Evolutionary conservation across 2,797 vertebrate species (phyloP).

Genomic region (Kryptolebias ocellatus): DNA sequence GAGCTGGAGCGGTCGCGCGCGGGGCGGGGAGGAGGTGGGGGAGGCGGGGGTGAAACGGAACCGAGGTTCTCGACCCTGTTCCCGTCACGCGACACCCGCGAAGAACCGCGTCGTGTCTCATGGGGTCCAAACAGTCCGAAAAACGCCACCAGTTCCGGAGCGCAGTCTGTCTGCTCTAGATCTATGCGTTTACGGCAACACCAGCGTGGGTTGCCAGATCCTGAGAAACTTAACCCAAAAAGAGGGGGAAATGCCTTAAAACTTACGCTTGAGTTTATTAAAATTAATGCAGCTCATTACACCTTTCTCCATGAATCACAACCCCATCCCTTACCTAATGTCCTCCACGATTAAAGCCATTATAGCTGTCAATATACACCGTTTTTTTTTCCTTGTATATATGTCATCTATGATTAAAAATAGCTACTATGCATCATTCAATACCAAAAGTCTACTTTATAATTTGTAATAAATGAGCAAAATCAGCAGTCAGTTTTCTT

Average conservation of each 20-base stretch:
- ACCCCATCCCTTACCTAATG: neutral
- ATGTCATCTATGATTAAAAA: no score
- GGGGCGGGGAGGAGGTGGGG: no score
- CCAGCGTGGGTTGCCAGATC: conserved; percentile 17
- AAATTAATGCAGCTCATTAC: neutral
- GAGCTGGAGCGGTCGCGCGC: neutral
- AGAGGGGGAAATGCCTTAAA: neutral
- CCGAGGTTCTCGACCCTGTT: neutral
- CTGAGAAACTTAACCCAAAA: neutral
- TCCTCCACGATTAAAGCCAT: no score
- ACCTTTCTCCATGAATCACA: neutral
- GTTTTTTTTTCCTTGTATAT: no score
- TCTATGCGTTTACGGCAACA: conserved; percentile 14
- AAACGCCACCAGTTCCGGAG: neutral
- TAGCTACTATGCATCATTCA: no score
- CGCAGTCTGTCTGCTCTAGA: neutral
- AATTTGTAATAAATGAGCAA: no score
- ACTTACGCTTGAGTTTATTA: neutral
- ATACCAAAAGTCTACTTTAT: no score
- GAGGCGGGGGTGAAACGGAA: neutral
- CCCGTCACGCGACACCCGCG: neutral
- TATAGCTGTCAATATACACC: no score
- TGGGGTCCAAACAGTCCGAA: neutral
- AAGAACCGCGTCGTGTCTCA: neutral
- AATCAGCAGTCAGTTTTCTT: no score